phyloP scores from a whole-genome alignment of 2,113 vertebrate genomes.

The Tragulus kanchil region DNA sequence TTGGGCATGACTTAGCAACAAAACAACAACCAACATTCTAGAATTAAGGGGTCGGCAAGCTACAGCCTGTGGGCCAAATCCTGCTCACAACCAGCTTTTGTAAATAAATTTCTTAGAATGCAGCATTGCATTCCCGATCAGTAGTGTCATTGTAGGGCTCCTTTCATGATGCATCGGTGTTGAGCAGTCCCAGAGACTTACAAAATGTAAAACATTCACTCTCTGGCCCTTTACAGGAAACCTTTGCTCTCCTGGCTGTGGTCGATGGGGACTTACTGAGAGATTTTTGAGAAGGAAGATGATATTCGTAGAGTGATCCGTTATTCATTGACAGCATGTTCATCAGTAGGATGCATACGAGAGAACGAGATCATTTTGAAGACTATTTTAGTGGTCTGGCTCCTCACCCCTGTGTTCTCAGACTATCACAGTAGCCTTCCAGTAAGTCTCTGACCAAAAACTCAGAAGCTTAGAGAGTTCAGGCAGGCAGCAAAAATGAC shows the following conservation, averaged over 20 bases:
- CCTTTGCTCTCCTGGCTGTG: neutral
- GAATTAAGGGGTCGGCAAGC: neutral
- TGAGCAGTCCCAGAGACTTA: neutral
- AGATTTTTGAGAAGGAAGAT: neutral
- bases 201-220: neutral
- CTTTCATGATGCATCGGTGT: neutral
- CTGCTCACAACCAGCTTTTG: neutral
- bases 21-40: neutral
- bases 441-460: neutral
- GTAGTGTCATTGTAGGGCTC: neutral
- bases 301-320: neutral
- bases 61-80: neutral
- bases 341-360: neutral
- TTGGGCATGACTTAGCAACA: neutral
- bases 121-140: neutral
- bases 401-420: neutral
- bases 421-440: neutral
- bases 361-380: neutral
- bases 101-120: neutral
- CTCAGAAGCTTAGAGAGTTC: neutral
- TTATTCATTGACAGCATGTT: neutral
- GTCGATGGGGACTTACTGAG: neutral
- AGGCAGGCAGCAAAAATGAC: neutral
- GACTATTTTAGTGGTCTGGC: neutral
- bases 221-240: neutral